Base-by-base conservation (phyloP, 2,888 invertebrate genomes). In the Spicauda simplicius region DNA sequence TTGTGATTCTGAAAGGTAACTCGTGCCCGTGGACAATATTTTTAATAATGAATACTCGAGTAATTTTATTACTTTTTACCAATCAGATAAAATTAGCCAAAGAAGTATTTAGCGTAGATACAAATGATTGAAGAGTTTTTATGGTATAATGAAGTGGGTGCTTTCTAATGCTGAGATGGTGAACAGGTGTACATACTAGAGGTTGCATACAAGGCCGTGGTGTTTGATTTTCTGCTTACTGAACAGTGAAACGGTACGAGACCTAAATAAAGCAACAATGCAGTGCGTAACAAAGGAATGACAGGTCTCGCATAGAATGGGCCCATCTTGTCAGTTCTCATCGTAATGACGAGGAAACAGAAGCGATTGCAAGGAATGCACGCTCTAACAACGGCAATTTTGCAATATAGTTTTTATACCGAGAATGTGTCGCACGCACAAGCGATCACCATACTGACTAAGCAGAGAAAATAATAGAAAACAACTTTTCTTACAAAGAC, bases 241-340 rank as follows among this genome's bases (percentile, higher is more conserved):
- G 71, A 76, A 76, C 72, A 72, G 77, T 80, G 80, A 81, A 80
- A 79, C 76, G 74, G 74, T 78, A 78, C 81, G 79, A 80, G 79
- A 79, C 77, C 79, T 80, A 81, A 83, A 68, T 70, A 83, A 80
- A 80, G 80, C 84, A 80, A 87, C 87, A 66, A 66, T 84, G 85
- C 83, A 73, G 76, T 76, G 70, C 72, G 69, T 74, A 83, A 90
- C 90, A 90, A 90, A 89, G 82, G 82, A 90, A 87, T 88, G 81
- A 84, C 84, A 81, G 84, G 85, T 82, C 80, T 80, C 76, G 77
- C 72, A 53, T 57, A 68, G 67, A 68, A 68, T 77, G 71, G 76
- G 70, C 74, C 71, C 76, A 74, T 78, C 78, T 81, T 74, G 76
- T 77, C 77, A 74, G 79, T 81, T 84, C 80, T 74, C 83, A 82